phyloP scores from a whole-genome alignment of 2,888 invertebrate species.

The Cantharis rustica region DNA sequence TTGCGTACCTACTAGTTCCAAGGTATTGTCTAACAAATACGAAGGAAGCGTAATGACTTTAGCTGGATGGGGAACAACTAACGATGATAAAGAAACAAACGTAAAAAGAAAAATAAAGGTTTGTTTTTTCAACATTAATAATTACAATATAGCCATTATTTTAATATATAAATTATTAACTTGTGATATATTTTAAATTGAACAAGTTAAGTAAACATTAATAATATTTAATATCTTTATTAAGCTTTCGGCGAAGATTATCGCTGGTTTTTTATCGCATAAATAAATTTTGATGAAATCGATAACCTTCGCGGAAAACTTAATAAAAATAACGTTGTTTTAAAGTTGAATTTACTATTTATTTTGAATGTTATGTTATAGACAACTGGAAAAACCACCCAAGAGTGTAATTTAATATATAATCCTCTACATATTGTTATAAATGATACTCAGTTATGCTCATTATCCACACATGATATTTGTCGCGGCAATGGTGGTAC shows the following conservation, averaged over 20 bases:
- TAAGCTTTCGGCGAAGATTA: no score
- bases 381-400: conserved; percentile 57
- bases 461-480: conserved; percentile 64
- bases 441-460: conserved; percentile 63
- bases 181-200: no score
- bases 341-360: not conserved
- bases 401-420: conserved; percentile 62
- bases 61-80: conserved; percentile 71
- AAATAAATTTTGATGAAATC: no score
- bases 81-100: conserved; percentile 55
- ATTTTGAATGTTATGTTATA: conserved; percentile 19
- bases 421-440: conserved; percentile 55
- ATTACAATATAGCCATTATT: not conserved
- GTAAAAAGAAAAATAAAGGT: conserved; percentile 50
- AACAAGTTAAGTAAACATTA: no score
- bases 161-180: no score
- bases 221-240: no score
- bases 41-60: conserved; percentile 58
- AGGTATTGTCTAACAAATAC: conserved; percentile 49
- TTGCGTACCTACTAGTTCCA: conserved; percentile 59
- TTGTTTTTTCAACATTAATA: not conserved
- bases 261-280: no score
- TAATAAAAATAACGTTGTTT: no score
- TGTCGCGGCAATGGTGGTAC: conserved; percentile 70
- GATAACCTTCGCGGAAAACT: no score